Base-by-base conservation (phyloP, 2,888 invertebrate genomes). In the Drosophila neoperkinsi region DNA sequence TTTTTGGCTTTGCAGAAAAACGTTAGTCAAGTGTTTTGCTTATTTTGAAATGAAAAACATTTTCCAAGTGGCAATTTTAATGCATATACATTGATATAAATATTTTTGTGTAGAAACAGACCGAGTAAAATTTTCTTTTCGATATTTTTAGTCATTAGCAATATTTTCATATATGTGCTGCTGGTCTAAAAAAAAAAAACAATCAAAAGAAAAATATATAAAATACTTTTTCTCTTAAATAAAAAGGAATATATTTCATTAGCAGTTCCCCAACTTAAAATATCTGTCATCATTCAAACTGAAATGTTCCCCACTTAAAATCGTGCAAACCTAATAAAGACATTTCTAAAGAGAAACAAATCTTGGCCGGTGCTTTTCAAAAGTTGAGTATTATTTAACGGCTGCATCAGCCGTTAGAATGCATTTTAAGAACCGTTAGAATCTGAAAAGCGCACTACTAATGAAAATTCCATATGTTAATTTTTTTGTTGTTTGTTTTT, bases 341-440 rank as follows among this genome's bases (percentile, higher is more conserved):
- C 31, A 51, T 56, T n/a, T 16, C 49, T 18, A 3, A 21, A 59
- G 55, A 31, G 5, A 70, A 59, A 34, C 13, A 16, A 41, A 56
- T 31, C 6, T 31, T 51, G 25, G 52, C 38, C 67, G 77, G 63
- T 53, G 18, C 13, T 59, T 85, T 71, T 76, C 9, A 61, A 57
- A 65, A 61, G 50, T 63, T 55, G 64, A 30, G 9, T 25, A 13
- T 21, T 51, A 25, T 28, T 10, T 53, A 53, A 65, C 77, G 63
- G 78, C 64, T 77, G 77, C 83, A 71, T 41, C 50, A 49, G 72
- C 81, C 62, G 88, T 88, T 85, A 81, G 63, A 74, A 66, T 88
- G 88, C 88, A 88, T 61, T 73, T 41, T 1, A 61, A 34, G 25
- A 41, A 59, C 86, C 88, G 88, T 88, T 83, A 60, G 51, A 68